Base-by-base conservation (phyloP, 2,113 vertebrate species). In the Etheostoma cragini region DNA sequence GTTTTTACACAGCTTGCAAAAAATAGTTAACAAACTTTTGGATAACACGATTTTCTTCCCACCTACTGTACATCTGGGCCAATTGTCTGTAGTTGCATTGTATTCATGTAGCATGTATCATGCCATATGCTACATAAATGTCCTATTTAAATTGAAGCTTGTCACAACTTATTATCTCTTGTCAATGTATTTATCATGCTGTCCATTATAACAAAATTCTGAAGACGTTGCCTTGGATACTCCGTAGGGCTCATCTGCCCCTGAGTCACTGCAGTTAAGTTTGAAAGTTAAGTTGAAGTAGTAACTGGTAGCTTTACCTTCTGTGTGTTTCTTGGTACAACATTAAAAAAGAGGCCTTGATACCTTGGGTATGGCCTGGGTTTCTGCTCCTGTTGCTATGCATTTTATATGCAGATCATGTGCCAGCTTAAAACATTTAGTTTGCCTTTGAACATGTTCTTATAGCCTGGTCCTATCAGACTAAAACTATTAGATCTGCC, bases 11-110 rank as follows among this genome's bases (percentile, higher is more conserved):
- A 5, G 22, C 21, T 72, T 61, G 26, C 21, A 45, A 17, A 56
- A 38, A 30, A 57, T 4, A 52, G 22, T 73, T 30, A 62, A n/a
- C 42, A 72, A 35, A 72, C 38, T 62, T 70, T 72, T 38, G 30
- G 60, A 68, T 1, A 14, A 22, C 17, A 49, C 13, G 16, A 24
- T 47, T 63, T 57, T 49, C 10, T n/a, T 21, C 56, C 30, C 26
- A 47, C 21, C 45, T 53, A 68, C 26, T 26, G 26, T 26, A 26
- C n/a, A 58, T 12, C 35, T 35, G 26, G 53, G 26, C n/a, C 46
- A n/a, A 60, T 50, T 61, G 52, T 66, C 13, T 35, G 1, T 35
- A 45, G 13, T 21, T 63, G n/a, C 47, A 19, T 60, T 60, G 22
- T 42, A 17, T 42, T 14, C 8, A 42, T 10, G 6, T 17, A 58